Evolutionary conservation across 2,888 invertebrate genomes (phyloP), one percentile per base, ranked within the genome.

Genomic region (Spisula subtruncata): DNA sequence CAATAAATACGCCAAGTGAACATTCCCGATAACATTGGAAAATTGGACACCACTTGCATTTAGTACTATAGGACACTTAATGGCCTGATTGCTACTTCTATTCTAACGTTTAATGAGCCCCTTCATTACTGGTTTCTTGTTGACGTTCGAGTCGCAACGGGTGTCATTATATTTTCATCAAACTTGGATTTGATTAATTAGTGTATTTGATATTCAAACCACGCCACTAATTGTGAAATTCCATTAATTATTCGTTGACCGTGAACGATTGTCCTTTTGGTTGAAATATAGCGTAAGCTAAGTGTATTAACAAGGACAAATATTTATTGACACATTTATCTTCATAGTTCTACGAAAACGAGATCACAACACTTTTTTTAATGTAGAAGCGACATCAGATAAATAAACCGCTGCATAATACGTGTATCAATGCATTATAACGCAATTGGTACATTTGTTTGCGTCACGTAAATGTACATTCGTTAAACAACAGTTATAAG

Each of bases 41-140:
- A 66, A 66, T 66, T 66, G 60, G 6, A 25, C n/a, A n/a, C 25
- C n/a, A 66, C 25, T 66, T 25, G 60, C n/a, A 66, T 66, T 66
- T 66, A 25, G 20, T 25, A 66, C 25, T 4, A n/a, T 25, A n/a
- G 1, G 60, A 25, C 60, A 25, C 60, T 66, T 12, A n/a, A 25
- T 66, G 20, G 25, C 60, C 60, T 66, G 25, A 66, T 66, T 66
- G 60, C 10, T 12, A n/a, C n/a, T 66, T 25, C 5, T n/a, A 66
- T 66, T 66, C 20, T n/a, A n/a, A 10, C 25, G 25, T 25, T 66
- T 66, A 66, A 66, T 66, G 60, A 66, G 25, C 25, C 60, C 60
- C 25, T 66, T 66, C 60, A 25, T 66, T 66, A 66, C 25, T 66
- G 60, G 60, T n/a, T 66, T 66, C 60, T 66, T 25, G 60, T 66